phyloP scores from a whole-genome alignment of 2,797 vertebrate species.

The Denticeps clupeoides region DNA sequence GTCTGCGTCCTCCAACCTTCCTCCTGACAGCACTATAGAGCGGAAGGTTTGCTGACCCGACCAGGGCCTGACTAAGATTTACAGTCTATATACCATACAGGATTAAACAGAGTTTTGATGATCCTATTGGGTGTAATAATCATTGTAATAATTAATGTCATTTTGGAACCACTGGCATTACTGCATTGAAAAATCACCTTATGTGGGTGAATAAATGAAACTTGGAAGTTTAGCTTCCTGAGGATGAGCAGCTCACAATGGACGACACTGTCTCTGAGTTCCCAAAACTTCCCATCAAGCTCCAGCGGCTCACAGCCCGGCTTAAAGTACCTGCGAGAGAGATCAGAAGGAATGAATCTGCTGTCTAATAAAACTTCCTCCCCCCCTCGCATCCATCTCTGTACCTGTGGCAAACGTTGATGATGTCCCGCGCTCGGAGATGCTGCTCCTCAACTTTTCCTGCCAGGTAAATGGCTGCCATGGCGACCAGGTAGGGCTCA shows the following conservation, averaged over 20 bases:
- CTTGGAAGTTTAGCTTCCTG: constrained; percentile 71
- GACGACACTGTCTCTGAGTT: constrained; percentile 76
- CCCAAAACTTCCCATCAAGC: constrained; percentile 74
- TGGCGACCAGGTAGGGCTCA: constrained; percentile 76
- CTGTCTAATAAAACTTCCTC: neutral
- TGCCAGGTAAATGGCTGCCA: constrained; percentile 76
- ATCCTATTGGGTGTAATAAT: too few relatives aligned
- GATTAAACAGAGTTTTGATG: too few relatives aligned
- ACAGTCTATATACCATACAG: too few relatives aligned
- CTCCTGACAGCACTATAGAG: too few relatives aligned
- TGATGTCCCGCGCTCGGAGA: constrained; percentile 70
- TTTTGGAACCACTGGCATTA: too few relatives aligned
- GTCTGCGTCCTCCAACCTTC: too few relatives aligned
- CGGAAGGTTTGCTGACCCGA: too few relatives aligned
- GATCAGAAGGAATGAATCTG: neutral
- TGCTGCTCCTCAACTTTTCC: constrained; percentile 85
- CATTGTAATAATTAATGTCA: too few relatives aligned
- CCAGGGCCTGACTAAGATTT: too few relatives aligned
- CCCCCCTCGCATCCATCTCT: too few relatives aligned
- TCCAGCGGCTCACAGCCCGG: constrained; percentile 62
- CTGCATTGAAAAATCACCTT: constrained; percentile 62
- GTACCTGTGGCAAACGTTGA: constrained; percentile 77
- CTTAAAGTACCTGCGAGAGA: constrained; percentile 63
- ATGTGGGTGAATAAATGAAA: constrained; percentile 78
- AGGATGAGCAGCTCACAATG: constrained; percentile 79